These are phyloP conservation scores for Drosophila helvetica DNA, from an alignment of 2,888 invertebrate species.

Conservation along the genomic window DNA sequence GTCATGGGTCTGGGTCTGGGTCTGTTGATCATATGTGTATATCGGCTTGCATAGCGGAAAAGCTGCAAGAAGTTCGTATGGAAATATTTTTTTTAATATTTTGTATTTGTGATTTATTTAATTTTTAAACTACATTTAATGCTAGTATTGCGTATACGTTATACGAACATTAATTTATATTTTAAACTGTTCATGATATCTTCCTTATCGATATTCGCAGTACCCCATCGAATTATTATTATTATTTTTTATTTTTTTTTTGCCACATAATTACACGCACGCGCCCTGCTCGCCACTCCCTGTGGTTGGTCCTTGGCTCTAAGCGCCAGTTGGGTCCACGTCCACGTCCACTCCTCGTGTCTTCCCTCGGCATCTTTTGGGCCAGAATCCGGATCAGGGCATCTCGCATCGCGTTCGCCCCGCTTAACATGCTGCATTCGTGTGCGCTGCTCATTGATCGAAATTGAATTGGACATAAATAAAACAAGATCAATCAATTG, in stretches of 20 bases:
- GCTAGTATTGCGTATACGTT: too few relatives aligned
- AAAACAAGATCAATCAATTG: conserved; percentile 84
- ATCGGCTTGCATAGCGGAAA: neutral
- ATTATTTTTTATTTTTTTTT: too few relatives aligned
- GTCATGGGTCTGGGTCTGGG: rapidly evolving
- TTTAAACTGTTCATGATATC: neutral
- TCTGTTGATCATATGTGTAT: neutral
- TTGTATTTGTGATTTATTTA: too few relatives aligned
- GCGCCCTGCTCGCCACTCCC: conserved; percentile 58
- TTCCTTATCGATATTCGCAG: conserved; percentile 21
- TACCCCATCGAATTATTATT: conserved; percentile 33
- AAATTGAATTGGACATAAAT: conserved; percentile 84
- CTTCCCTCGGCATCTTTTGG: conserved; percentile 6
- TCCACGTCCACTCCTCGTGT: conserved; percentile 5
- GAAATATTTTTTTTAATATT: too few relatives aligned
- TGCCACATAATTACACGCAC: conserved; percentile 54
- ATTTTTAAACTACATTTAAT: too few relatives aligned
- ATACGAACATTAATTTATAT: too few relatives aligned
- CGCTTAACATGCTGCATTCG: conserved; percentile 69
- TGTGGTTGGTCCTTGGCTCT: conserved; percentile 41
- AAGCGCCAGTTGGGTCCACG: conserved; percentile 61
- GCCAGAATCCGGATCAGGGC: conserved; percentile 7
- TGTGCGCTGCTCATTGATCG: conserved; percentile 82
- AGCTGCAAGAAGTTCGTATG: too few relatives aligned
- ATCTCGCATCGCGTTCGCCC: conserved; percentile 31